Evolutionary conservation across 2,113 vertebrate species (phyloP).

Genomic region (Sylvietta virens): DNA sequence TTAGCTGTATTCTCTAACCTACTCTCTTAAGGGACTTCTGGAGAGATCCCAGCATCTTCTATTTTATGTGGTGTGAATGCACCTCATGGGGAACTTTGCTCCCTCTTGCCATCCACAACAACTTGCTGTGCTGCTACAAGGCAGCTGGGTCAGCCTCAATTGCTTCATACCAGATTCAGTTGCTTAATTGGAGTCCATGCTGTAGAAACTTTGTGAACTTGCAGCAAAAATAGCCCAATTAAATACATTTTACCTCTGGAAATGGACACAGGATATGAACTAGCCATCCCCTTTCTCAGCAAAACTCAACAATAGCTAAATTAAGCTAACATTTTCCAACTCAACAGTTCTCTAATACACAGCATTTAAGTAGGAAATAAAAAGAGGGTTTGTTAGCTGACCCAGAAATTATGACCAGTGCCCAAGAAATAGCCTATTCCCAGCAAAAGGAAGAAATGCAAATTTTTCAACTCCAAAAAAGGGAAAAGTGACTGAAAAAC

Average conservation of each 20-base stretch:
- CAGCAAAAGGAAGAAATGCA: not conserved
- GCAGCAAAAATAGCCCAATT: slow-evolving; percentile 40
- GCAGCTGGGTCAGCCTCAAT: not conserved
- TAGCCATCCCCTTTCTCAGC: slow-evolving; percentile 9
- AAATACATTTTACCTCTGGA: slow-evolving; percentile 17
- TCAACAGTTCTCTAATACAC: slow-evolving; percentile 24
- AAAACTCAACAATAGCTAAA: slow-evolving; percentile 44
- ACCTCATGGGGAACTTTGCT: not conserved
- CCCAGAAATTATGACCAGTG: slow-evolving; percentile 1
- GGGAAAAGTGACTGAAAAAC: not conserved
- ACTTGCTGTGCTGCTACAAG: not conserved
- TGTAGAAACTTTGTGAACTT: slow-evolving; percentile 20
- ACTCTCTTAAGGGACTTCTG: not conserved
- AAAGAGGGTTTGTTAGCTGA: slow-evolving; percentile 7
- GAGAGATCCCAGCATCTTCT: not conserved
- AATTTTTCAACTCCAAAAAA: not conserved
- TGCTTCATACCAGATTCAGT: not conserved
- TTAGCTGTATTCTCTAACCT: not conserved
- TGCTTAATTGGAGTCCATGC: not conserved
- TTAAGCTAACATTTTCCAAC: slow-evolving; percentile 51
- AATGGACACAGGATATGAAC: not conserved
- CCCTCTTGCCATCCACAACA: not conserved
- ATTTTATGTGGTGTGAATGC: not conserved
- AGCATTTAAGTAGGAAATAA: not conserved
- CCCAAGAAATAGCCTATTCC: not conserved